Base-by-base conservation (phyloP, 2,113 vertebrate species). In the Tympanuchus pallidicinctus region DNA sequence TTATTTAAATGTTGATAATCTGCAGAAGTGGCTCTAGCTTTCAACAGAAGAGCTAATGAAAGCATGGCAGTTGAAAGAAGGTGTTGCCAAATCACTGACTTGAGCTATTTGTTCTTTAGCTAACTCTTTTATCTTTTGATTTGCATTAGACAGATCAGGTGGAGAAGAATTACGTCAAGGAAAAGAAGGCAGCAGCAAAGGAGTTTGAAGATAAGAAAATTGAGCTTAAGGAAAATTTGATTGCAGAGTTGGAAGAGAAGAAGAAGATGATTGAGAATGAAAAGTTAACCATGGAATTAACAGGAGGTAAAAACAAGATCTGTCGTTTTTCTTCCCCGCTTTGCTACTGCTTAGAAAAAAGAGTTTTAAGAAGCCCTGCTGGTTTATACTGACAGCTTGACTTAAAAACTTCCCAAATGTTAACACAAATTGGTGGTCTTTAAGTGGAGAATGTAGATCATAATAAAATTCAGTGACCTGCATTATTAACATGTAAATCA, bases 201-300 rank as follows among this genome's bases (percentile, higher is more conserved):
- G 99, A 99, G 93, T 99, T 99, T 95, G 99, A 99, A 77, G 99
- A 99, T 96, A 99, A 99, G 97, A 99, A 99, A 96, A 98, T 99
- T 45, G 99, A 99, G 71, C 98, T 99, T 83, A 99, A 99, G 96
- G 99, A 99, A 95, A 99, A 99, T 86, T 89, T 99, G 88, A 99
- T 99, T 67, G 99, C 99, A 0, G 99, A 99, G 92, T 94, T 99
- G 86, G 99, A 99, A 94, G 99, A 99, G 97, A 99, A 99, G 89
- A 99, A 99, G 95, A 99, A 99, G 96, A 99, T 99, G 99, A 99
- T 99, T 13, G 99, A 99, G 96, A 99, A 99, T 32, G 99, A 99
- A 90, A 99, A 99, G 93, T 95, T 99, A 83, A 99, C 99, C 28
- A 99, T 99, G 99, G 99, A 99, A 95, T 97, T 99, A 95, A 99